Evolutionary conservation across 2,113 vertebrate species (phyloP), one percentile per base, ranked within the genome.

Genomic region (Glaucomys volans): DNA sequence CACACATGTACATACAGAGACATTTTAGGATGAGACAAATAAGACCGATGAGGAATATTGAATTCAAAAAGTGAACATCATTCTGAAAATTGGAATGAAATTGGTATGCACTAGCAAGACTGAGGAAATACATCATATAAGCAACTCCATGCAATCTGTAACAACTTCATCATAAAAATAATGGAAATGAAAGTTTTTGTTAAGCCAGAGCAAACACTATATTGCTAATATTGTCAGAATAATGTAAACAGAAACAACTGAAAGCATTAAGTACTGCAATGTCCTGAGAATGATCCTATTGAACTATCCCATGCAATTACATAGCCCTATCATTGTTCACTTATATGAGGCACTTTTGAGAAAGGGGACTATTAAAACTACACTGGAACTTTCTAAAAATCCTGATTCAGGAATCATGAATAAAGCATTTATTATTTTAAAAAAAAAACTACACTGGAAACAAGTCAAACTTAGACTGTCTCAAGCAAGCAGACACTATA

Each of bases 341-440:
- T 47, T 47, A 47, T 9, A 8, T 47, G 22, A 88, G 44, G 12
- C 17, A 80, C 72, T 87, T 79, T 47, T 40, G 32, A 57, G 32
- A 94, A 94, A 75, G 35, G 14, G 20, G n/a, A 66, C 37, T 88
- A 74, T 59, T 90, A 74, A 89, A 89, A 28, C 90, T 85, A 57
- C 37, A 88, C 14, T 64, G 14, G 42, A 50, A 44, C n/a, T n/a
- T n/a, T n/a, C n/a, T n/a, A n/a, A n/a, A n/a, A n/a, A n/a, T n/a
- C n/a, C n/a, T n/a, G n/a, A n/a, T n/a, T n/a, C n/a, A n/a, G n/a
- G n/a, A n/a, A n/a, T n/a, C n/a, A n/a, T n/a, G n/a, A n/a, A n/a
- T n/a, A n/a, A n/a, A n/a, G n/a, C n/a, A n/a, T n/a, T n/a, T n/a
- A n/a, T n/a, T n/a, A n/a, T n/a, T n/a, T n/a, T n/a, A n/a, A n/a